Conservation (phyloP, 2,888 invertebrate genomes). For the Hypena proboscidalis region DNA sequence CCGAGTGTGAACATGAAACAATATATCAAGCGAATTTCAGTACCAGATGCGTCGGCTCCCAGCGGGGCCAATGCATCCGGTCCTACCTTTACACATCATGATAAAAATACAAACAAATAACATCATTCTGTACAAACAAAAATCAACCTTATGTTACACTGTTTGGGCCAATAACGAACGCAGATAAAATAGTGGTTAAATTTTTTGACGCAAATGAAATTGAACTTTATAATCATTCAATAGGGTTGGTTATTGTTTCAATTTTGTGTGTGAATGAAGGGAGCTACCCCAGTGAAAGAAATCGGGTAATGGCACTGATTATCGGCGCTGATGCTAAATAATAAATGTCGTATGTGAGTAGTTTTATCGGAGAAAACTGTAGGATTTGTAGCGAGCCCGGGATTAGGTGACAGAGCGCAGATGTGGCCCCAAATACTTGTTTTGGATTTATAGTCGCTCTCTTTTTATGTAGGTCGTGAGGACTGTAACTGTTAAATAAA, state of each 20-base stretch:
- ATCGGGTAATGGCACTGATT: conserved; percentile 65
- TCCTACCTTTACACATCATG: conserved; percentile 41
- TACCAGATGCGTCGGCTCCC: conserved; percentile 58
- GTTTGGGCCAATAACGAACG: background rate
- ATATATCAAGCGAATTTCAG: conserved; percentile 54
- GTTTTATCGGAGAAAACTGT: conserved; percentile 41
- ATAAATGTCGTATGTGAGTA: conserved; percentile 61
- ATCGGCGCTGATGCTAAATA: conserved; percentile 70
- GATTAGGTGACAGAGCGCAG: too few species aligned
- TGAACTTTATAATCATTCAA: conserved; percentile 24
- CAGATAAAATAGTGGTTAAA: conserved; percentile 1
- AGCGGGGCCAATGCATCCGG: conserved; percentile 45
- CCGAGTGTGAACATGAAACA: conserved; percentile 45
- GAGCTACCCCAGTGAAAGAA: conserved; percentile 55
- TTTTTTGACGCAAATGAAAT: conserved; percentile 21
- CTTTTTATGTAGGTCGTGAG: too few species aligned
- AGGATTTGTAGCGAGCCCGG: too few species aligned
- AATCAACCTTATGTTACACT: conserved; percentile 12
- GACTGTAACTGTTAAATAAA: too few species aligned
- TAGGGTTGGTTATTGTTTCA: conserved; percentile 19
- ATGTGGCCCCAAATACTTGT: too few species aligned
- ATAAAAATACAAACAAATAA: conserved; percentile 35
- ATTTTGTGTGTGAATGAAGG: conserved; percentile 38
- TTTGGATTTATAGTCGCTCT: too few species aligned
- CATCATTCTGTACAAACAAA: conserved; percentile 3